Conservation (phyloP, 2,113 vertebrate genomes). For the Psophia crepitans region DNA sequence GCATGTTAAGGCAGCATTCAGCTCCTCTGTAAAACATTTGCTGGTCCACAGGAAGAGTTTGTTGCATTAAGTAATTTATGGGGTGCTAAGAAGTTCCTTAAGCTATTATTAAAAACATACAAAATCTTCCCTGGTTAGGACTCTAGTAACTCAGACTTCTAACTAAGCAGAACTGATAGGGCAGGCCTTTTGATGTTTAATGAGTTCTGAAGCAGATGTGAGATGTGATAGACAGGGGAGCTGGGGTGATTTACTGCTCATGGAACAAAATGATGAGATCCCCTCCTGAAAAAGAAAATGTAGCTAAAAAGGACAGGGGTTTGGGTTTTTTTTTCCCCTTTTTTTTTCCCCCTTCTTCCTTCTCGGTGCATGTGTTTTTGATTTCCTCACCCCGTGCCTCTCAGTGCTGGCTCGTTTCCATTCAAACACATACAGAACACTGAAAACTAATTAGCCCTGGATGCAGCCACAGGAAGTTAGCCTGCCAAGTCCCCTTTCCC, state of each 20-base stretch:
- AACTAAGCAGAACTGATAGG: slow-evolving; percentile 83
- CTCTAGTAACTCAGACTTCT: slow-evolving; percentile 78
- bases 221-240: slow-evolving; percentile 76
- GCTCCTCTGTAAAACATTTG: slow-evolving; percentile 64
- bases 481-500: slow-evolving; percentile 87
- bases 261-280: slow-evolving; percentile 77
- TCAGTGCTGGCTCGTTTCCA: slow-evolving; percentile 79
- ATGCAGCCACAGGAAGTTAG: slow-evolving; percentile 84
- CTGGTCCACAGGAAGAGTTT: slow-evolving; percentile 78
- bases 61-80: slow-evolving; percentile 82
- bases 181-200: slow-evolving; percentile 82
- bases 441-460: slow-evolving; percentile 87
- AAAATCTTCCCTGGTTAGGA: slow-evolving; percentile 76
- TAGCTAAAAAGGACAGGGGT: slow-evolving; percentile 66
- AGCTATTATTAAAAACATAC: slow-evolving; percentile 84
- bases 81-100: slow-evolving; percentile 85
- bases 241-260: slow-evolving; percentile 75
- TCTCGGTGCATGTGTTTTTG: slow-evolving; percentile 82
- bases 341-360: slow-evolving; percentile 23
- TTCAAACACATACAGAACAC: slow-evolving; percentile 78
- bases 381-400: slow-evolving; percentile 80
- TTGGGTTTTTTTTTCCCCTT: background rate
- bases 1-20: slow-evolving; percentile 57
- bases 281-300: slow-evolving; percentile 71
- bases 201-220: slow-evolving; percentile 82